Evolutionary conservation across 2,113 vertebrate species (phyloP), one percentile per base, ranked within the genome.

Genomic region (Ibidorhyncha struthersii): DNA sequence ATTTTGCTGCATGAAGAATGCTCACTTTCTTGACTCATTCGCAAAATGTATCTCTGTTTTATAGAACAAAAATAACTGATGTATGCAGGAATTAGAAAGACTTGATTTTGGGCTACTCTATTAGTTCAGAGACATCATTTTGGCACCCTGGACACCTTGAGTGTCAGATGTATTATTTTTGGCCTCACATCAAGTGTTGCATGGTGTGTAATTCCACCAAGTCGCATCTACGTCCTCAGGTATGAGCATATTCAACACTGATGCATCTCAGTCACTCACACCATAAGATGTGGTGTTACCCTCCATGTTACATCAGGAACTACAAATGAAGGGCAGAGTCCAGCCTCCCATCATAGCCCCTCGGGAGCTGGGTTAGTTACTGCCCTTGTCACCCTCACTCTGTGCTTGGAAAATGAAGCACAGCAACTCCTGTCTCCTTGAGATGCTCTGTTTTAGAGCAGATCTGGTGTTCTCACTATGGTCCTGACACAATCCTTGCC

Each of bases 251-350:
- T 49, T 86, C 34, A 78, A 49, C 34, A 56, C 11, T 8, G 67
- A 23, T 25, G 34, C 30, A 59, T 7, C 17, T 53, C 7, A 5
- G 26, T 41, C 55, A 40, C 22, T 71, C 74, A 30, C 4, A 7
- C 26, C 15, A 0, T 8, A 20, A 65, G 30, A 34, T 0, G 1
- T 30, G 19, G 13, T 1, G 0, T 55, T 63, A 27, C 4, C 10
- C 36, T 3, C 40, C 5, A 1, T 6, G 30, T 52, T 66, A 66
- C 8, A 81, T 9, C 14, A 89, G 45, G 16, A 70, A 4, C 32
- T 72, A 50, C 36, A 53, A 47, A 49, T 5, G 10, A 81, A 66
- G 50, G 29, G 7, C n/a, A 40, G n/a, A 53, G 69, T 45, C 22
- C 32, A 26, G 10, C 34, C 38, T 82, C 30, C 56, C 29, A 10